Evolutionary conservation across 2,113 vertebrate genomes (phyloP).

Genomic region (Asarcornis scutulata): DNA sequence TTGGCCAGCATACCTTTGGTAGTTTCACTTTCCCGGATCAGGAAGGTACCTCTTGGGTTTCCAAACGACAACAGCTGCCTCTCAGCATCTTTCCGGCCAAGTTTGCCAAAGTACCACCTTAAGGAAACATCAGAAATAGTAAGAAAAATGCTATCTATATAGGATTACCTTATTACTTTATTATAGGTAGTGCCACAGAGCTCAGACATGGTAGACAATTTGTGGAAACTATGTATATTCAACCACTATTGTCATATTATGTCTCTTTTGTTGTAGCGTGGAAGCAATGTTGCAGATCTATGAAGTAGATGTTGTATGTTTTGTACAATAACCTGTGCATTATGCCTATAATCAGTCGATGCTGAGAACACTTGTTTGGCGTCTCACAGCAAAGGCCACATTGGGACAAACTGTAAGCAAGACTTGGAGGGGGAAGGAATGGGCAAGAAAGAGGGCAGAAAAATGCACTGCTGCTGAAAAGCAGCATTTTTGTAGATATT

Average conservation of each 20-base stretch:
- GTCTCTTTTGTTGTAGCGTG: not conserved
- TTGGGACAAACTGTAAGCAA: not conserved
- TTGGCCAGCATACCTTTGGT: constrained; percentile 87
- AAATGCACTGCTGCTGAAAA: not conserved
- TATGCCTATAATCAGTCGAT: not conserved
- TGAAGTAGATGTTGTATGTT: rapidly evolving
- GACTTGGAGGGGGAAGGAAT: not conserved
- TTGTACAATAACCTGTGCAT: not conserved
- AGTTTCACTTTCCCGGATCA: constrained; percentile 98
- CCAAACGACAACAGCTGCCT: constrained; percentile 92
- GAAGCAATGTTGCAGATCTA: not conserved
- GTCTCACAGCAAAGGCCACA: not conserved
- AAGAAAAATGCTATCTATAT: not conserved
- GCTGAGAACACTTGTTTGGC: not conserved
- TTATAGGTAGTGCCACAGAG: not conserved
- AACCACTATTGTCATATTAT: not conserved
- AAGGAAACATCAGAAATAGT: not conserved
- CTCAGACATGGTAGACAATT: not conserved
- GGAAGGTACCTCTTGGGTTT: constrained; percentile 93
- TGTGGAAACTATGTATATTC: not conserved
- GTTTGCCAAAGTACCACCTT: constrained; percentile 98
- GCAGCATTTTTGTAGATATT: not conserved
- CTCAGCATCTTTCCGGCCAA: constrained; percentile 97
- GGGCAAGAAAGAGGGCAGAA: not conserved
- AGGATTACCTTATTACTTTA: not conserved